Percentiles rank a stretch among this genome's conserved stretches.
Conservation (phyloP, 1,140 invertebrate species). For the Penaeus chinensis region DNA sequence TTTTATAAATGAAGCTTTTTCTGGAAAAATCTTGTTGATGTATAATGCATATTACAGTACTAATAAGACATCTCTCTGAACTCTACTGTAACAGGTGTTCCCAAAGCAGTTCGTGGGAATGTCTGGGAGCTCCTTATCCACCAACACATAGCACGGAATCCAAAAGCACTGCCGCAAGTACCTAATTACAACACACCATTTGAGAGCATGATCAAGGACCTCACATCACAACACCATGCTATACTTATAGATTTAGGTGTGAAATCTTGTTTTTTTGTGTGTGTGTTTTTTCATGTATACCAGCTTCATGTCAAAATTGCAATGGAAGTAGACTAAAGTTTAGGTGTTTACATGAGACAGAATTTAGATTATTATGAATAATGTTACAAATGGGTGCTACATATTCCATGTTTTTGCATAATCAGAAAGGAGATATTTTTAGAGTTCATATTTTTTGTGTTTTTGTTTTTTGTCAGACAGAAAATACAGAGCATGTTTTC, state of each 20-base stretch:
- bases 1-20: not conserved
- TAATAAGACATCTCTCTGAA: not conserved
- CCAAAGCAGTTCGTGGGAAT: slow-evolving; percentile 85
- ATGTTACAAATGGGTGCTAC: no score
- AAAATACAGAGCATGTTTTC: slow-evolving; percentile 15
- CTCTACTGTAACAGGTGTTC: slow-evolving; percentile 77
- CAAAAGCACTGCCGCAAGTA: slow-evolving; percentile 67
- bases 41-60: not conserved
- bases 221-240: slow-evolving; percentile 94
- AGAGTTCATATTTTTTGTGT: no score
- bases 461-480: not conserved
- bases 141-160: slow-evolving; percentile 73
- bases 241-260: slow-evolving; percentile 90
- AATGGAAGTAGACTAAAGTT: no score
- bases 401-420: no score
- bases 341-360: no score
- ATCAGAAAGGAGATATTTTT: no score
- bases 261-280: slow-evolving; percentile 42
- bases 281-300: not conserved
- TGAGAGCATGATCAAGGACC: slow-evolving; percentile 82
- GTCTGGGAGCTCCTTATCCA: slow-evolving; percentile 92
- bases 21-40: not conserved
- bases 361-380: no score
- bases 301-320: not conserved
- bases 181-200: slow-evolving; percentile 82